These are phyloP conservation scores for Dromaius novaehollandiae DNA, from an alignment of 2,113 vertebrate genomes.

Conservation along the genomic window DNA sequence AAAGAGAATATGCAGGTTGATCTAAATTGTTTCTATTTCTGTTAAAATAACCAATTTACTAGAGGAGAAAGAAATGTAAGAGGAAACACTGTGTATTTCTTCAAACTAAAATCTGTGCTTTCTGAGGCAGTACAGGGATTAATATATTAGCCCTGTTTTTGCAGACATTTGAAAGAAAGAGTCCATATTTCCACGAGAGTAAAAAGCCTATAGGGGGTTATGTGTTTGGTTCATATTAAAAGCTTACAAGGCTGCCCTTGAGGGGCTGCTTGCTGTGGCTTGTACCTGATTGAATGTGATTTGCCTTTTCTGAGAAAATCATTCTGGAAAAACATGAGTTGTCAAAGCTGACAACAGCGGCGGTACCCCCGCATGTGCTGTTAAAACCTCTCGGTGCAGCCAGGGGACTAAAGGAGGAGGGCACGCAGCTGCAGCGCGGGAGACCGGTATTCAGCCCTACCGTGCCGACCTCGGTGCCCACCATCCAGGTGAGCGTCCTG, in stretches of 20 bases:
- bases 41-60: background rate
- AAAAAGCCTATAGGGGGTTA: too few species aligned
- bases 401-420: background rate
- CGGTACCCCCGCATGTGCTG: background rate
- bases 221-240: background rate
- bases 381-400: background rate
- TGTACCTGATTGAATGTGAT: background rate
- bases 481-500: background rate
- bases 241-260: background rate
- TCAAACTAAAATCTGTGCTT: background rate
- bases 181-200: background rate
- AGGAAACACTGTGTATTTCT: background rate
- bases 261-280: background rate
- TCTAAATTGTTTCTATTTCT: background rate
- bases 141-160: background rate
- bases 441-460: too few species aligned
- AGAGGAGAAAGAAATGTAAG: background rate
- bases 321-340: fast-evolving
- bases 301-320: background rate
- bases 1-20: background rate
- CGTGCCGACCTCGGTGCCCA: background rate
- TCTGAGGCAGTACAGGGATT: background rate
- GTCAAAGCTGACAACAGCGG: background rate
- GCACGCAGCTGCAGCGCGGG: too few species aligned
- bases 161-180: background rate